Evolutionary conservation across 2,113 vertebrate species (phyloP).

Genomic region (Coracopsis vasa): DNA sequence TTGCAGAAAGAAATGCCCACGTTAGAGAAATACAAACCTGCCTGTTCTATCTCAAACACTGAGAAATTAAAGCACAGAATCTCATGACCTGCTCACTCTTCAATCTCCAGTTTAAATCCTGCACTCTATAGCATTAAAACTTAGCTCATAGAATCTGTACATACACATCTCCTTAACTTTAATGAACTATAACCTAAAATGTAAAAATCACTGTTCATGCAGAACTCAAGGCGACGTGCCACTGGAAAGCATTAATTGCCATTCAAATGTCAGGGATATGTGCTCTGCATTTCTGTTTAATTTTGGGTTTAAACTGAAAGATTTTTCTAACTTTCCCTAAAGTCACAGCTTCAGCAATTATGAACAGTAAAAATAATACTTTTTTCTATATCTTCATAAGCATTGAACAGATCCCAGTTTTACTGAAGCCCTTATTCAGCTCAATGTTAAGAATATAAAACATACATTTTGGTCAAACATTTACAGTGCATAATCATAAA

Average conservation of each 20-base stretch:
- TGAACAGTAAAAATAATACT: not conserved
- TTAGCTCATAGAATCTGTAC: not conserved
- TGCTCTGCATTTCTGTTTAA: not conserved
- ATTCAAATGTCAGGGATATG: not conserved
- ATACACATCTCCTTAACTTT: not conserved
- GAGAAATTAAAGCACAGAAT: not conserved
- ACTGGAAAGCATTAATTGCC: not conserved
- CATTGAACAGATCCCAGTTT: not conserved
- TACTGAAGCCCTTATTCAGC: not conserved
- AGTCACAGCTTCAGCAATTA: not conserved
- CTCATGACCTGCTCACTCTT: not conserved
- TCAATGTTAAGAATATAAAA: not conserved
- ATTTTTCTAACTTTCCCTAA: not conserved
- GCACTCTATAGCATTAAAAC: not conserved
- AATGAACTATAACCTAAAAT: not conserved
- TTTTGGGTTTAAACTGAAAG: not conserved
- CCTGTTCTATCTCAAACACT: not conserved
- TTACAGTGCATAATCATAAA: not conserved
- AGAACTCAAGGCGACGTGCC: not conserved
- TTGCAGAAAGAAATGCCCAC: not conserved
- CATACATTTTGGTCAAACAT: not conserved
- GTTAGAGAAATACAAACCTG: not conserved
- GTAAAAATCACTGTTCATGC: not conserved
- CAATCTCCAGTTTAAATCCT: not conserved
- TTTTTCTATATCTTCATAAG: not conserved